Base-by-base conservation (phyloP, 2,113 vertebrate species). In the Nesogale talazaci region DNA sequence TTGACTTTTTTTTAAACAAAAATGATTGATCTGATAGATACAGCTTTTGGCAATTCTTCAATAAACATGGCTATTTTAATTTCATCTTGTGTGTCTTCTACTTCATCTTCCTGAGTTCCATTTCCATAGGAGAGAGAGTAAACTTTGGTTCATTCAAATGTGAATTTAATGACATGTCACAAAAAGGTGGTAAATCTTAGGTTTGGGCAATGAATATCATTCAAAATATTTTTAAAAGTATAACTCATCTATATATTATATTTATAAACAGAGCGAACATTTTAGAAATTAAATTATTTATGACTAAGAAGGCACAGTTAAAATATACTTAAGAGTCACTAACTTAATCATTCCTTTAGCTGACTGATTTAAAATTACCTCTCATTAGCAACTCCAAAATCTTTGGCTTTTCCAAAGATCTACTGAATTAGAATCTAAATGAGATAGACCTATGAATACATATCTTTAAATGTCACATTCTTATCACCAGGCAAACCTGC, bases 221-320 rank as follows among this genome's bases (percentile, higher is more conserved):
- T 2, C 31, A 93, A 79, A 91, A 90, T 34, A 6, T 76, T 6
- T 83, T 14, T 27, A 57, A 38, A 4, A 77, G 72, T 63, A 89
- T 57, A 20, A 88, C 14, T 91, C 20, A 34, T 36, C 70, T 72
- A 77, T 88, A 72, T 16, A 80, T 69, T 63, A 86, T 15, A 93
- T 85, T 76, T 89, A 85, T 46, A 78, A 69, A 84, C 17, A 29
- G 27, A 95, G 14, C 3, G 89, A 75, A 86, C 75, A 10, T 80
- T 89, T 89, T 52, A 83, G 70, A 95, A 94, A 95, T 67, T 65
- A 88, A 86, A 77, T 70, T 92, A 88, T 86, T 70, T 92, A 88
- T 86, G 86, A 6, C 40, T 86, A 27, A 86, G 83, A 70, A 90
- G 46, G 16, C 63, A 77, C 12, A 90, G 86, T 90, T 92, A 86